Evolutionary conservation across 2,113 vertebrate species (phyloP), one percentile per base, ranked within the genome.

Genomic region (Arenaria interpres): DNA sequence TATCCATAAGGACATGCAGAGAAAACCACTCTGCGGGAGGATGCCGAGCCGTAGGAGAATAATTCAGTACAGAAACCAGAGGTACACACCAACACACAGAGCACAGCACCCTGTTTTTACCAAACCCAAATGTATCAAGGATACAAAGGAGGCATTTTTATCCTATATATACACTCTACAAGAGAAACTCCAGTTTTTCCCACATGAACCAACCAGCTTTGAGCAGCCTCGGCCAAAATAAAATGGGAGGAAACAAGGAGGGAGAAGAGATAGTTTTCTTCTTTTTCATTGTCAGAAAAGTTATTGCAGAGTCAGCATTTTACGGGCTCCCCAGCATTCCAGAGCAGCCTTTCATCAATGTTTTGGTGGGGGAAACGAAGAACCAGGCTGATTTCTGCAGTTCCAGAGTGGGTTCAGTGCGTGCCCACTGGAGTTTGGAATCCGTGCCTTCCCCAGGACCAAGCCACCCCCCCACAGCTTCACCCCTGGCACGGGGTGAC

Each of bases 361-460:
- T 43, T 71, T 54, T 9, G 43, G 10, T 19, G 53, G 22, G 32
- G 6, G 3, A 66, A 86, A 76, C 18, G 35, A 76, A 79, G 57
- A 27, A 57, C 7, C 39, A 10, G 11, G 43, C 17, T 11, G 7
- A 35, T 37, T 66, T 20, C 19, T 35, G 69, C 50, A 9, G 11
- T 12, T 39, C 43, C 64, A 23, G 57, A 35, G 53, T 0, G 3
- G 64, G n/a, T 53, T 81, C n/a, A 39, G 4, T 0, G 6, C 15
- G 9, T 5, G 5, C 14, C 35, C 1, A 1, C 32, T 2, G 8
- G 6, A 5, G 19, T 50, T 14, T 50, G 39, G n/a, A 48, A 35
- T 6, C 45, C 4, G 2, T 6, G 3, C 66, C 45, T 66, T 30
- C 54, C 56, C 76, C 32, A 11, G 57, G 53, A 46, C 1, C 2